phyloP scores from a whole-genome alignment of 2,888 invertebrate species.

The Homarus gammarus region DNA sequence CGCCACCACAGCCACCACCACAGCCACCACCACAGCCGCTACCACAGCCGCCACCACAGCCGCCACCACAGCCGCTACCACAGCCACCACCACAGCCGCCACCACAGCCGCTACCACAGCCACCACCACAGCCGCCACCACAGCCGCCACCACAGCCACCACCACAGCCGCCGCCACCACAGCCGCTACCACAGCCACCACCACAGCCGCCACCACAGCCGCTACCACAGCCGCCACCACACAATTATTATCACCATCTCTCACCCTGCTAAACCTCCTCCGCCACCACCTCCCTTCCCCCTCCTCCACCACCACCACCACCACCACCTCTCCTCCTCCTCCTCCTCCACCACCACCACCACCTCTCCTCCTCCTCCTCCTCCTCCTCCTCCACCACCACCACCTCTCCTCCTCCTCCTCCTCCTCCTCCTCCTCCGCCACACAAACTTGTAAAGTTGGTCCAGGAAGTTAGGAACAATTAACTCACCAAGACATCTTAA shows the following conservation, averaged over 20 bases:
- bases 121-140: too few relatives aligned
- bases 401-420: neutral
- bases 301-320: constrained; percentile 7
- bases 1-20: too few relatives aligned
- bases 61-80: too few relatives aligned
- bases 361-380: neutral
- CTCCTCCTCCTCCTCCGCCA: neutral
- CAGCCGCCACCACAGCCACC: too few relatives aligned
- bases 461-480: constrained; percentile 33
- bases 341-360: neutral
- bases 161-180: too few relatives aligned
- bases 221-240: too few relatives aligned
- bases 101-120: too few relatives aligned
- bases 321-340: neutral
- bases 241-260: neutral
- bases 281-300: neutral
- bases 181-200: too few relatives aligned
- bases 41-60: too few relatives aligned
- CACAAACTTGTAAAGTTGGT: constrained; percentile 5
- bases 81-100: too few relatives aligned
- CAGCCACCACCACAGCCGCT: too few relatives aligned
- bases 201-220: too few relatives aligned
- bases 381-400: constrained; percentile 4
- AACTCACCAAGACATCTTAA: constrained; percentile 34
- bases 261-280: neutral